Evolutionary conservation across 2,113 vertebrate species (phyloP).

Genomic region (Cygnus buccinator): DNA sequence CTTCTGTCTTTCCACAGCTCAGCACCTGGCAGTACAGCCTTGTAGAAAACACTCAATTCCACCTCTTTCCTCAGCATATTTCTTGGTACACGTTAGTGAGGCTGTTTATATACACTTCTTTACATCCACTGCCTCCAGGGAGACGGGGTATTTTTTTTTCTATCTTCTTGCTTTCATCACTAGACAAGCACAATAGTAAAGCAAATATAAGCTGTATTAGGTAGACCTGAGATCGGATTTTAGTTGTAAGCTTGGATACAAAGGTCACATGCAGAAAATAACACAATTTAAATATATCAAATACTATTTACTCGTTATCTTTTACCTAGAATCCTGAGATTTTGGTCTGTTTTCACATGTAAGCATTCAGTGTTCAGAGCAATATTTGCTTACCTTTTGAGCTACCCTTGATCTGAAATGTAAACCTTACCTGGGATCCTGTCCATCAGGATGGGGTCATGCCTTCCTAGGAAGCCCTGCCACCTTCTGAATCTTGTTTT

Average conservation of each 20-base stretch:
- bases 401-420: background rate
- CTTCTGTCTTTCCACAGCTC: background rate
- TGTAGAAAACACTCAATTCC: background rate
- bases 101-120: background rate
- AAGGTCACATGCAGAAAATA: background rate
- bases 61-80: background rate
- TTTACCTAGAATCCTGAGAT: background rate
- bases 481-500: background rate
- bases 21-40: background rate
- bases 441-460: background rate
- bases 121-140: background rate
- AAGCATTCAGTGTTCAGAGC: background rate
- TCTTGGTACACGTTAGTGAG: background rate
- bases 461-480: background rate
- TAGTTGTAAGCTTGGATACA: background rate
- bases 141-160: background rate
- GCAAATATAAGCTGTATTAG: background rate
- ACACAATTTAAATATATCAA: background rate
- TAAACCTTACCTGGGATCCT: background rate
- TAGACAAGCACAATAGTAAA: background rate
- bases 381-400: fast-evolving
- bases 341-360: background rate
- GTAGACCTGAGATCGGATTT: background rate
- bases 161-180: background rate
- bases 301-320: background rate